A percentile compares a stretch with the other conserved stretches of the same genome.
Evolutionary conservation across 2,888 invertebrate species (phyloP).

Genomic region (Cerceris rybyensis): DNA sequence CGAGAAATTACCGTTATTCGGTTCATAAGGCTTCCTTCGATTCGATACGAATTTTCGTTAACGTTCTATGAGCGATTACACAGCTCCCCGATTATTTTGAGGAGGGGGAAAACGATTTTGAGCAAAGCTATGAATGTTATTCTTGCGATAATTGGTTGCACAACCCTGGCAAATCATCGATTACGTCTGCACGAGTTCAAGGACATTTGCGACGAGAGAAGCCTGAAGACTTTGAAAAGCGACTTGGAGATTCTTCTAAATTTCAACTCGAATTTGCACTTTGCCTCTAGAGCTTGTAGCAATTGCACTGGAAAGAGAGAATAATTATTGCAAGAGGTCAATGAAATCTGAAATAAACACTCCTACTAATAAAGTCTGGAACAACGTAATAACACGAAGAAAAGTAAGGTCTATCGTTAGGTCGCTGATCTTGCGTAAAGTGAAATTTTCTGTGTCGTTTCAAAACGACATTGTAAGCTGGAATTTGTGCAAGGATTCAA

Average conservation of each 20-base stretch:
- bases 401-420: slow-evolving; percentile 9
- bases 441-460: not conserved
- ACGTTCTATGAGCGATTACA: not conserved
- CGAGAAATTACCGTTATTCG: not conserved
- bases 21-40: not conserved
- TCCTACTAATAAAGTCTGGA: not conserved
- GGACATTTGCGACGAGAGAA: slow-evolving; percentile 22
- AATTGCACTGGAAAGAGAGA: slow-evolving; percentile 9
- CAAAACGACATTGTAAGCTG: not conserved
- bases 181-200: slow-evolving; percentile 17
- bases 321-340: not conserved
- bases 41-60: not conserved
- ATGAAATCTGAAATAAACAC: not conserved
- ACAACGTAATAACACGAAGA: not conserved
- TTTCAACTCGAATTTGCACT: slow-evolving; percentile 46
- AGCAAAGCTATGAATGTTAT: slow-evolving; percentile 47
- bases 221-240: slow-evolving; percentile 30
- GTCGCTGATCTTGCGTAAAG: slow-evolving; percentile 42
- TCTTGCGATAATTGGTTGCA: slow-evolving; percentile 53
- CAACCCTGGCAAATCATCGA: slow-evolving; percentile 44
- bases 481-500: slow-evolving; percentile 1
- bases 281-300: not conserved
- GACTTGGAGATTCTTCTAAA: slow-evolving; percentile 55
- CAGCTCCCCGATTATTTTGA: slow-evolving; percentile 12
- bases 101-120: slow-evolving; percentile 15